These are phyloP conservation scores for Synchiropus splendidus DNA, from an alignment of 2,113 vertebrate genomes.

Conservation along the genomic window DNA sequence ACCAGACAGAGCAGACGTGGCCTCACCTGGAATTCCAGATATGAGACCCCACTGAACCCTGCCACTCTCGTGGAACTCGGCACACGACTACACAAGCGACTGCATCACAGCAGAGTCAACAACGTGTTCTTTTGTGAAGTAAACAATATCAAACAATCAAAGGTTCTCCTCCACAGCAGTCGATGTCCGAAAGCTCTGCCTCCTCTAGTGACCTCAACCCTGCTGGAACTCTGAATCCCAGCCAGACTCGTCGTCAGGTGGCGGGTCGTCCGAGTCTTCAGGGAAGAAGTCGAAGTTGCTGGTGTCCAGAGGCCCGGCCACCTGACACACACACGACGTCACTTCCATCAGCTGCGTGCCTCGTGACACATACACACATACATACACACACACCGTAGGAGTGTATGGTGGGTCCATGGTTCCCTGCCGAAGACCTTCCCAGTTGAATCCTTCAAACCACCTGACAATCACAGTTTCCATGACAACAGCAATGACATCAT, in stretches of 20 bases:
- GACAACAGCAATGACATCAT: background rate
- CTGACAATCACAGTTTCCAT: slow-evolving; percentile 41
- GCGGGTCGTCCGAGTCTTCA: slow-evolving; percentile 48
- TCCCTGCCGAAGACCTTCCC: slow-evolving; percentile 63
- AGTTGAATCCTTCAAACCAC: slow-evolving; percentile 75
- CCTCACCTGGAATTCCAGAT: no score
- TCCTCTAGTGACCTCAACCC: no score
- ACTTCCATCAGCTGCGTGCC: background rate
- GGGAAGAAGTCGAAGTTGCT: slow-evolving; percentile 67
- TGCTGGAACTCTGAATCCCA: slow-evolving; percentile 61
- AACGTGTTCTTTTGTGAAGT: no score
- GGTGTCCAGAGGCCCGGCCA: slow-evolving; percentile 60
- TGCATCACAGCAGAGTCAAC: no score
- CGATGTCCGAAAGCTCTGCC: no score
- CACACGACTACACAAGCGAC: no score
- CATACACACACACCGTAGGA: slow-evolving; percentile 38
- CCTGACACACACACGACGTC: slow-evolving; percentile 21
- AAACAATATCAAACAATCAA: no score
- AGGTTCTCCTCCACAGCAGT: no score
- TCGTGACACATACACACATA: background rate
- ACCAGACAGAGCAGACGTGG: no score
- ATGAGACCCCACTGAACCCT: no score
- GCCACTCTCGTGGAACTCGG: no score
- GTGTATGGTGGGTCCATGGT: slow-evolving; percentile 52
- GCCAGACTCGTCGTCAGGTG: slow-evolving; percentile 64